A percentile compares a stretch with the other conserved stretches of the same genome.
Conservation (phyloP, 53 echinoderm and acorn worm genomes). For the Temnopleurus reevesii region DNA sequence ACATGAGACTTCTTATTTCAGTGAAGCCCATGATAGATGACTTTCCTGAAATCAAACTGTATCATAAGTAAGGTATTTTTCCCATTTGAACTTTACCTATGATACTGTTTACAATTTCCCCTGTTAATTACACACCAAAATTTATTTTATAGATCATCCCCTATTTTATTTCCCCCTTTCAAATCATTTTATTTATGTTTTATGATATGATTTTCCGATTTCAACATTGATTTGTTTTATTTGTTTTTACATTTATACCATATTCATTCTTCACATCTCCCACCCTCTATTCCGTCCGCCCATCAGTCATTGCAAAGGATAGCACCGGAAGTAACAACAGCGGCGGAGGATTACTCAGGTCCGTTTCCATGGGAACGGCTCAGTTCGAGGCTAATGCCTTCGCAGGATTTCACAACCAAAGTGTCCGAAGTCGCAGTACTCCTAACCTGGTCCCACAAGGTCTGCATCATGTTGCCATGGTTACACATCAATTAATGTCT, state of each 20-base stretch:
- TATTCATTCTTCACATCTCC: background rate
- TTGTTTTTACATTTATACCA: conserved; percentile 29
- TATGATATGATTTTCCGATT: conserved; percentile 1
- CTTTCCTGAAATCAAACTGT: background rate
- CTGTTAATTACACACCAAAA: background rate
- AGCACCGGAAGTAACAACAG: conserved; percentile 49
- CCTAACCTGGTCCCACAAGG: conserved; percentile 95
- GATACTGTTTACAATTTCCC: background rate
- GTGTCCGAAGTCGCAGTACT: conserved; percentile 89
- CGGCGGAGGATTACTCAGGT: conserved; percentile 69
- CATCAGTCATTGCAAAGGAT: conserved; percentile 61
- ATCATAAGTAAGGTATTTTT: background rate
- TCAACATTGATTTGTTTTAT: conserved; percentile 43
- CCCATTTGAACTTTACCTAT: no score
- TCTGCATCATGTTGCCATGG: conserved; percentile 63
- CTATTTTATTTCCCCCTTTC: background rate
- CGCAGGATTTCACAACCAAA: conserved; percentile 70
- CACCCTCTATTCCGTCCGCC: conserved; percentile 11
- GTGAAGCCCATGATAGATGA: background rate
- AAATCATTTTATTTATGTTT: conserved; percentile 5
- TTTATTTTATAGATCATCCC: conserved; percentile 6
- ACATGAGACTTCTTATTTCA: background rate
- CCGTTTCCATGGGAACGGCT: conserved; percentile 86
- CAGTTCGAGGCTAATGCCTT: conserved; percentile 84
- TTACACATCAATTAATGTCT: background rate